These are phyloP conservation scores for Danaus melanippus DNA, from an alignment of 1,140 invertebrate genomes.

Conservation along the genomic window DNA sequence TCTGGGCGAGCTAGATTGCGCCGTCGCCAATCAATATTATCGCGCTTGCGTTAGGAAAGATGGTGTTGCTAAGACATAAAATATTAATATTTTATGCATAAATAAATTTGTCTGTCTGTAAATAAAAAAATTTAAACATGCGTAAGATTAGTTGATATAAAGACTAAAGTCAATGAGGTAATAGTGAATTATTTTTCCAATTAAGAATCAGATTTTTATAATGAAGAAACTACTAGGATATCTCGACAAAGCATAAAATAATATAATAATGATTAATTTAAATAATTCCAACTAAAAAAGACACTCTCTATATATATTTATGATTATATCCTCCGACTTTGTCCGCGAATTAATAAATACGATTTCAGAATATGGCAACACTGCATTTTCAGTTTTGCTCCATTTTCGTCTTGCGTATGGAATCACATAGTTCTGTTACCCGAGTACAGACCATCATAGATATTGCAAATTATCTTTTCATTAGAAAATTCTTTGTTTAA, in stretches of 20 bases:
- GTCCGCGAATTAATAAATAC: constrained; percentile 1
- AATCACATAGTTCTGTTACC: constrained; percentile 17
- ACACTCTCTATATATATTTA: too few relatives aligned
- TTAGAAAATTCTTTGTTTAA: constrained; percentile 26
- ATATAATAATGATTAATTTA: too few relatives aligned
- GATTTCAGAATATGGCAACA: constrained; percentile 9
- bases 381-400: constrained; percentile 4
- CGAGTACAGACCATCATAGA: constrained; percentile 6
- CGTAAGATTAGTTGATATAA: too few relatives aligned
- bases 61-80: constrained; percentile 7
- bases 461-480: constrained; percentile 19
- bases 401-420: constrained; percentile 25
- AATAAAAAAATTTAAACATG: too few relatives aligned
- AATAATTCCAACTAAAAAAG: too few relatives aligned
- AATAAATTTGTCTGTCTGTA: too few relatives aligned
- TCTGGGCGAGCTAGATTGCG: background rate
- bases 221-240: too few relatives aligned
- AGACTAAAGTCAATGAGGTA: too few relatives aligned
- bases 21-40: constrained; percentile 8
- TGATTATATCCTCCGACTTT: constrained; percentile 8
- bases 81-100: too few relatives aligned
- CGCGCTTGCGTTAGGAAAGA: constrained; percentile 15
- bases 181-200: too few relatives aligned
- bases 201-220: too few relatives aligned
- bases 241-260: too few relatives aligned